Base-by-base conservation (phyloP, 1,140 invertebrate species). In the Microplitis mediator region DNA sequence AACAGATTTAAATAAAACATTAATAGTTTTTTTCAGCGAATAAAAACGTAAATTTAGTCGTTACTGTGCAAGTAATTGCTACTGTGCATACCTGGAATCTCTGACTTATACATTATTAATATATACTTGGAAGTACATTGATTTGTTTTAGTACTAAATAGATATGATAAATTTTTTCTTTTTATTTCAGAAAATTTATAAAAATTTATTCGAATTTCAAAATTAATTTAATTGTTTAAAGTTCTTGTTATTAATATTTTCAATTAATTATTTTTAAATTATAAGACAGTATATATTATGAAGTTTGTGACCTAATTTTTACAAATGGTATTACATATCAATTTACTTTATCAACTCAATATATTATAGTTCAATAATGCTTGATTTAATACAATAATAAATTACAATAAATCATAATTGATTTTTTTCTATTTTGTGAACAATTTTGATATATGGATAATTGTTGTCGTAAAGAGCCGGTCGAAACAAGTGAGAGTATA, bases 401-500 rank as follows among this genome's bases (percentile, higher is more conserved):
- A 45, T 45, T 45, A 45, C 11, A 45, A 11, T 9, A 39, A 45
- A 9, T 45, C 23, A 23, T 23, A 23, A 23, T 23, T 23, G n/a
- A 23, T 23, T 23, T 23, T 23, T 23, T 23, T 23, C 2, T 23
- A 23, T 23, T 23, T 23, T 23, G 23, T 23, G 23, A 23, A 23
- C 2, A 23, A 23, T 23, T 23, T 23, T 23, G 23, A 23, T 23
- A 23, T 23, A 23, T 23, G 23, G 23, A 23, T 23, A 23, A 23
- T 23, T 23, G 23, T 23, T 23, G 23, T 23, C 23, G 23, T 2
- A 2, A 23, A 23, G 23, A 70, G 80, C 79, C 81, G 80, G 81
- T 83, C 77, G 77, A 81, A 83, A 82, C 82, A 81, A 77, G 80
- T 83, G 80, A 77, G 81, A 82, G 75, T 76, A 79, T 77, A 51